Evolutionary conservation across 1,140 invertebrate species (phyloP).

Genomic region (Paralvinella palmiformis): DNA sequence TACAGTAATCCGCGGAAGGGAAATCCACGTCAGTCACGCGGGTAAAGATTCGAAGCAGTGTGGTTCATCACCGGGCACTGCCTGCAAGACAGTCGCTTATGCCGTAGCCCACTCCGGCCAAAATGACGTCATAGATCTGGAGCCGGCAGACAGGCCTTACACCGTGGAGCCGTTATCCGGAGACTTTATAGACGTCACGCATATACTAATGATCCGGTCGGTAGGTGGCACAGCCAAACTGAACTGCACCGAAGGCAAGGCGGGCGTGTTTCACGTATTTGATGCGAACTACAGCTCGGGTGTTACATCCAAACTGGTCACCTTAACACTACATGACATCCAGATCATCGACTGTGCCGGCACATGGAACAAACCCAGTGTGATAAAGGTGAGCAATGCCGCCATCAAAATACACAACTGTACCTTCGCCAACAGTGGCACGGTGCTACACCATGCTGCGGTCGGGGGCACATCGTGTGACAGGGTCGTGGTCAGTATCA

Average conservation of each 20-base stretch:
- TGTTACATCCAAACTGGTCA: background rate
- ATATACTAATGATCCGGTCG: background rate
- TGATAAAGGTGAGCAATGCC: background rate
- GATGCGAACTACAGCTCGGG: background rate
- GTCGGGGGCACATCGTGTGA: background rate
- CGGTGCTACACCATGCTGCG: background rate
- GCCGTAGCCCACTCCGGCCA: constrained; percentile 29
- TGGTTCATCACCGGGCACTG: background rate
- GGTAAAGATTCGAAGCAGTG: background rate
- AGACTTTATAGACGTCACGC: background rate
- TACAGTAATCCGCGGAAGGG: too few relatives aligned
- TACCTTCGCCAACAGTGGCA: background rate
- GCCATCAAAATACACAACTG: background rate
- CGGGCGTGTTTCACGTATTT: background rate
- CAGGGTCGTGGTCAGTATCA: too few relatives aligned
- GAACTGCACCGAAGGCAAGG: background rate
- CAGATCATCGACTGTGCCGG: background rate
- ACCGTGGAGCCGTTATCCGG: background rate
- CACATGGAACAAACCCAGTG: background rate
- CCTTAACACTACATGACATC: background rate
- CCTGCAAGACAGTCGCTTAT: constrained; percentile 16
- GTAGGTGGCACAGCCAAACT: background rate
- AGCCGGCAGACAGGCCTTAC: background rate
- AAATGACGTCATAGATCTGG: constrained; percentile 23
- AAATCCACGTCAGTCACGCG: background rate